phyloP scores from a whole-genome alignment of 2,113 vertebrate genomes.

The Brachypteracias leptosomus region DNA sequence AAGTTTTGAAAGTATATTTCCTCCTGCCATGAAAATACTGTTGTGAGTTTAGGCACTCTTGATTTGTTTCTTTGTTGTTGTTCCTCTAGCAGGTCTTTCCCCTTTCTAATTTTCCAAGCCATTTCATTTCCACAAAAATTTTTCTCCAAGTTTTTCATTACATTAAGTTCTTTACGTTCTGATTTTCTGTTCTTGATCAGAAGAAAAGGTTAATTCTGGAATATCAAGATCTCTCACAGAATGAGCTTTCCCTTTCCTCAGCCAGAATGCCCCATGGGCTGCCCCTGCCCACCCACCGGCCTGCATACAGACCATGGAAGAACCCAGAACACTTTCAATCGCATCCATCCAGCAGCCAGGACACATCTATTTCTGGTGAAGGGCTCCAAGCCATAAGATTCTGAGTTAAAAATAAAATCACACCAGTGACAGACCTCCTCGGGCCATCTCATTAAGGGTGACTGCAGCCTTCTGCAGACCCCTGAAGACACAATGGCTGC shows the following conservation, averaged over 20 bases:
- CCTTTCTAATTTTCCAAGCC: background rate
- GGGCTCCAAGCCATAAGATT: background rate
- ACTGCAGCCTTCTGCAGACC: background rate
- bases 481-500: background rate
- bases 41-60: background rate
- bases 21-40: background rate
- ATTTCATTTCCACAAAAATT: background rate
- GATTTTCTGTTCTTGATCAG: background rate
- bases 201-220: background rate
- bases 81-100: background rate
- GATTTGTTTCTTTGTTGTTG: background rate
- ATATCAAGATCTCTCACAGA: background rate
- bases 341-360: background rate
- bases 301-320: rapidly evolving
- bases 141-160: background rate
- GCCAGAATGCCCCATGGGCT: background rate
- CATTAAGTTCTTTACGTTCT: background rate
- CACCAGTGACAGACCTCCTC: background rate
- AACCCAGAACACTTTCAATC: background rate
- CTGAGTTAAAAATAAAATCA: background rate
- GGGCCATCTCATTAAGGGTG: background rate
- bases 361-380: background rate
- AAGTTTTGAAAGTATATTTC: background rate
- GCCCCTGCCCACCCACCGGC: background rate
- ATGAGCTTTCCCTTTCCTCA: background rate